Evolutionary conservation across 2,113 vertebrate species (phyloP).

Genomic region (Alethe diademata): DNA sequence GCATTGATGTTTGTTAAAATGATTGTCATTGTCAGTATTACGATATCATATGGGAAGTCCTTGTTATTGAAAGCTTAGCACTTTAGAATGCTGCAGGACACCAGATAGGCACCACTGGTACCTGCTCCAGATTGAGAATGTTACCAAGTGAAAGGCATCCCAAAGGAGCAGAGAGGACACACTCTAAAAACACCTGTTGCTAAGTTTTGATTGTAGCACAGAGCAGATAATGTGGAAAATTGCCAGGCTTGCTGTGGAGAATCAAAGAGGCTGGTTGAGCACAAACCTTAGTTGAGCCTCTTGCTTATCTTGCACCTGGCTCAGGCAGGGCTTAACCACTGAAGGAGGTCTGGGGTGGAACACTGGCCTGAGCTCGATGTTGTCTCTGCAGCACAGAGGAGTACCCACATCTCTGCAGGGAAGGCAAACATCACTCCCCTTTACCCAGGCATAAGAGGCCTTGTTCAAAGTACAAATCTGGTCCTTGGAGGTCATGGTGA

Average conservation of each 20-base stretch:
- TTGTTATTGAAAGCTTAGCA: neutral
- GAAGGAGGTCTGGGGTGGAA: neutral
- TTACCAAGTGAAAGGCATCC: neutral
- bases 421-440: neutral
- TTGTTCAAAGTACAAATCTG: neutral
- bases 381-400: neutral
- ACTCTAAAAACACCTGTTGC: neutral
- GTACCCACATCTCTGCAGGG: neutral
- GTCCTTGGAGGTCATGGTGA: neutral
- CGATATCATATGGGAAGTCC: neutral
- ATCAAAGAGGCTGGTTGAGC: neutral
- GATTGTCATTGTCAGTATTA: neutral
- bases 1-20: neutral
- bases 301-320: neutral
- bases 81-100: neutral
- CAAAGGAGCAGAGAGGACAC: neutral
- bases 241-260: neutral
- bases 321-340: neutral
- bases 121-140: neutral
- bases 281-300: neutral
- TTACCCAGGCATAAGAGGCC: neutral
- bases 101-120: neutral
- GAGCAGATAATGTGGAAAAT: neutral
- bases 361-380: fast-evolving
- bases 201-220: neutral